Conservation (phyloP, 1,140 invertebrate genomes). For the Drosophila saltans region DNA sequence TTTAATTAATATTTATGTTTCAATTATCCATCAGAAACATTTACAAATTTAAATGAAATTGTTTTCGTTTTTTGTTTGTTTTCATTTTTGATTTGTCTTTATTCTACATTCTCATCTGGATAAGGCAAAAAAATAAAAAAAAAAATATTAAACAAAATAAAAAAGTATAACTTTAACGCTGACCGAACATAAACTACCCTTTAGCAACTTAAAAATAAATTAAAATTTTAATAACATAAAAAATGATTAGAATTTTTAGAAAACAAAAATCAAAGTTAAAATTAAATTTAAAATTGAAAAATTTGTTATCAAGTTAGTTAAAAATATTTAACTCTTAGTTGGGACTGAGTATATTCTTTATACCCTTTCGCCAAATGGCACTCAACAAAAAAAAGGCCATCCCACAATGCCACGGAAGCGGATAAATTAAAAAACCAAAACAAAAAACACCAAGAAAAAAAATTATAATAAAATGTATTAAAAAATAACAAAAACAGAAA, state of each 20-base stretch:
- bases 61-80: background rate
- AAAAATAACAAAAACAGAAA: slow-evolving; percentile 29
- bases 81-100: background rate
- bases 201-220: too few species aligned
- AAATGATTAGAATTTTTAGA: too few species aligned
- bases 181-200: background rate
- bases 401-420: slow-evolving; percentile 51
- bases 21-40: slow-evolving; percentile 3
- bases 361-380: too few species aligned
- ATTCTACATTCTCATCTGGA: slow-evolving; percentile 6
- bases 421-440: slow-evolving; percentile 45
- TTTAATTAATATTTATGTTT: background rate
- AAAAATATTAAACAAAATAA: background rate
- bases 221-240: too few species aligned
- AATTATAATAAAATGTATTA: slow-evolving; percentile 56
- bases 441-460: slow-evolving; percentile 38
- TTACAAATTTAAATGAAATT: slow-evolving; percentile 1
- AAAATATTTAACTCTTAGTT: too few species aligned
- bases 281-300: too few species aligned
- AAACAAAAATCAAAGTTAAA: too few species aligned
- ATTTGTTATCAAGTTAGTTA: too few species aligned
- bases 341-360: too few species aligned
- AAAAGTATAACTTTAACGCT: background rate
- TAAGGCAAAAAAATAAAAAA: background rate
- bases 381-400: slow-evolving; percentile 3